These are phyloP conservation scores for Chrysopa pallens DNA, from an alignment of 1,140 invertebrate species.

Conservation along the genomic window DNA sequence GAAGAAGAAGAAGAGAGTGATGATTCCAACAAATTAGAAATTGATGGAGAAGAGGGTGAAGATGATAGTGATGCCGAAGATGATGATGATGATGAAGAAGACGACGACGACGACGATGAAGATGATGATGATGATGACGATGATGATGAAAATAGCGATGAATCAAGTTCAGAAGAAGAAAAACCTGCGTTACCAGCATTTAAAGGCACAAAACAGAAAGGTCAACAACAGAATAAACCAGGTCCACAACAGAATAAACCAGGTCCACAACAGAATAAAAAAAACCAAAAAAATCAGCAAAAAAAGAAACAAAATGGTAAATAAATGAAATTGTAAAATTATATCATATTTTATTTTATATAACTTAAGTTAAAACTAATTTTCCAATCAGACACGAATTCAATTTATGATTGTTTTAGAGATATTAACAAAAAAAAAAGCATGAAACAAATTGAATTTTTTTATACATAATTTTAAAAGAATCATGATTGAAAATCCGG, in stretches of 20 bases:
- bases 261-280: constrained; percentile 3
- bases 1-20: constrained; percentile 3
- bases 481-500: too few species aligned
- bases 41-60: constrained; percentile 10
- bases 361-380: too few species aligned
- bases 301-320: constrained; percentile 5
- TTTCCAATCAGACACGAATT: too few species aligned
- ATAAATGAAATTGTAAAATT: not conserved
- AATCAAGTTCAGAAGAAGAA: constrained; percentile 6
- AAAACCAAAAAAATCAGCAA: constrained; percentile 7
- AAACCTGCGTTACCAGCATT: constrained; percentile 1
- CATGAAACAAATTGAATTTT: too few species aligned
- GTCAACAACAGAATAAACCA: constrained; percentile 7
- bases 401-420: too few species aligned
- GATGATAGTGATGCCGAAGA: constrained; percentile 10
- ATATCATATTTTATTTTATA: too few species aligned
- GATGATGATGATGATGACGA: constrained; percentile 8
- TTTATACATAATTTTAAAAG: too few species aligned
- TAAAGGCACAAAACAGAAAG: constrained; percentile 7
- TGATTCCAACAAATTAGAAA: not conserved
- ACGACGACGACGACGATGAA: constrained; percentile 6
- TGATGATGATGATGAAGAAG: constrained; percentile 6
- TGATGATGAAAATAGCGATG: constrained; percentile 1
- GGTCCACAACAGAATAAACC: constrained; percentile 3
- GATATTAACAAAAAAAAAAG: too few species aligned